phyloP scores from a whole-genome alignment of 2,113 vertebrate species.

The Acanthisitta chloris region DNA sequence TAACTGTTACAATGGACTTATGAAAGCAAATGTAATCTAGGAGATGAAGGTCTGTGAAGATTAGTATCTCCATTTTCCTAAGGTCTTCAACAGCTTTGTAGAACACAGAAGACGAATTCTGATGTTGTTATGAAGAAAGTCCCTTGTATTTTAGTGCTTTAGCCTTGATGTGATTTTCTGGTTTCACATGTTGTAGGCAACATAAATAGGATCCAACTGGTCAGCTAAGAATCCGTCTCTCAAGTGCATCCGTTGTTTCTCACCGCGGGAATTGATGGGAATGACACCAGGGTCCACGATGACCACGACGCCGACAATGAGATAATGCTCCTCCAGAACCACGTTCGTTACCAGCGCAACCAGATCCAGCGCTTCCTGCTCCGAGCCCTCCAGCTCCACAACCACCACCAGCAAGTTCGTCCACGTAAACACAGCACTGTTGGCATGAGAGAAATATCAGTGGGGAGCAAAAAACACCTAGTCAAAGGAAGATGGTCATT shows the following conservation, averaged over 20 bases:
- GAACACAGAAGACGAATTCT: not conserved
- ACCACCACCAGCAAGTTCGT: slow-evolving; percentile 96
- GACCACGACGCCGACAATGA: slow-evolving; percentile 94
- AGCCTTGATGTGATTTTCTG: not conserved
- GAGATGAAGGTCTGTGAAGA: not conserved
- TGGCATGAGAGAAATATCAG: not conserved
- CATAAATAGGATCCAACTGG: slow-evolving; percentile 96
- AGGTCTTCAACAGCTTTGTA: not conserved
- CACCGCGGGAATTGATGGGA: slow-evolving; percentile 94
- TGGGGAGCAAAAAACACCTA: rapidly evolving
- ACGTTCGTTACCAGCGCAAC: slow-evolving; percentile 92
- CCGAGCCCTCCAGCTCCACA: slow-evolving; percentile 92
- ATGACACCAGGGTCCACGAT: slow-evolving; percentile 94
- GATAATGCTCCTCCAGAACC: slow-evolving; percentile 93
- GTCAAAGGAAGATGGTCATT: not conserved
- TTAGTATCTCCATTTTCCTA: not conserved
- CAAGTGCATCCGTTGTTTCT: slow-evolving; percentile 97
- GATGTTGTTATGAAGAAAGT: not conserved
- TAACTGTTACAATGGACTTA: not conserved
- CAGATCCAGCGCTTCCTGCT: slow-evolving; percentile 92
- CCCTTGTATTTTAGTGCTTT: slow-evolving; percentile 43
- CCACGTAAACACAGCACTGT: slow-evolving; percentile 97
- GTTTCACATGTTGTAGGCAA: slow-evolving; percentile 95
- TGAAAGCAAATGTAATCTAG: not conserved
- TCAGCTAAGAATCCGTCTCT: slow-evolving; percentile 94